Conservation (phyloP, 2,797 vertebrate genomes). For the Eupleurogrammus muticus region DNA sequence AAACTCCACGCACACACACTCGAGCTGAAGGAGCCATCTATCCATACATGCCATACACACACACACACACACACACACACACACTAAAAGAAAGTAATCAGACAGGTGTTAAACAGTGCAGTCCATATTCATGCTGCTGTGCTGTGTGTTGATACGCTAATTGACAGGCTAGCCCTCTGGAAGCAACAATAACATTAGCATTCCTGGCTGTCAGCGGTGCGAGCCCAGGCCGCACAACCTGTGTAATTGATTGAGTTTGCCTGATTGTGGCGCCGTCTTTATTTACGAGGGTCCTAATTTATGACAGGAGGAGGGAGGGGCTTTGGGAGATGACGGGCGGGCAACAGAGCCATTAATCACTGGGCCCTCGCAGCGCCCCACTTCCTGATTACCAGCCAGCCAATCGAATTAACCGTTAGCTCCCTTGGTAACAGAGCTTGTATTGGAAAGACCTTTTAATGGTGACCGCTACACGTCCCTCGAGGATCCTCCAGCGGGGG, state of each 20-base stretch:
- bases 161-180: slow-evolving; percentile 87
- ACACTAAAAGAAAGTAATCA: slow-evolving; percentile 57
- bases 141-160: slow-evolving; percentile 72
- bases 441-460: slow-evolving; percentile 99
- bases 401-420: slow-evolving; percentile 97
- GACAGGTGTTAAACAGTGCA: slow-evolving; percentile 82
- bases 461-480: slow-evolving; percentile 92
- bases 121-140: slow-evolving; percentile 79
- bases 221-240: slow-evolving; percentile 86
- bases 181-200: slow-evolving; percentile 89
- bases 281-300: slow-evolving; percentile 99
- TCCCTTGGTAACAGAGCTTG: slow-evolving; percentile 90
- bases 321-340: slow-evolving; percentile 91
- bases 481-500: slow-evolving; percentile 83
- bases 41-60: slow-evolving; percentile 15
- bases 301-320: slow-evolving; percentile 91
- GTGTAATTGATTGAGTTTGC: slow-evolving; percentile 96
- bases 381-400: slow-evolving; percentile 94
- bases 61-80: slow-evolving; percentile 35
- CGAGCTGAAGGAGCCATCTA: slow-evolving; percentile 25
- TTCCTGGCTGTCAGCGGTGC: slow-evolving; percentile 84
- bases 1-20: slow-evolving; percentile 20
- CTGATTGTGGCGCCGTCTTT: slow-evolving; percentile 96
- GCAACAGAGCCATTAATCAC: slow-evolving; percentile 95
- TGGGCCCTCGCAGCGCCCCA: slow-evolving; percentile 85